phyloP scores from a whole-genome alignment of 2,797 vertebrate genomes.

The Myotis vivesi region DNA sequence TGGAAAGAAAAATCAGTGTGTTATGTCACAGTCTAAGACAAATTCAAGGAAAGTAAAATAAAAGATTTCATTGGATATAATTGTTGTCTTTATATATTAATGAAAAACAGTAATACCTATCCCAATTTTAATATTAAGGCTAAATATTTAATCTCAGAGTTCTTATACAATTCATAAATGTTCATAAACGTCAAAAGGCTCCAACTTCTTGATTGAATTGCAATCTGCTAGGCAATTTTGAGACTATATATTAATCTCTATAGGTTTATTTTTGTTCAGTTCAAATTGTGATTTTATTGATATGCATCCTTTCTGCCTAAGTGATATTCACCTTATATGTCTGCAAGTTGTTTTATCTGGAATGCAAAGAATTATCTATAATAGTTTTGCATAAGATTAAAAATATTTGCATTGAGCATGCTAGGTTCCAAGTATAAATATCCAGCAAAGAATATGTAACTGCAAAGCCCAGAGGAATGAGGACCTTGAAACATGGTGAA shows the following conservation, averaged over 20 bases:
- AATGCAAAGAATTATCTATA: conserved; percentile 70
- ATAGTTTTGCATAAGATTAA: conserved; percentile 63
- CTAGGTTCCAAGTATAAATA: conserved; percentile 34
- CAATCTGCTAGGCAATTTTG: conserved; percentile 79
- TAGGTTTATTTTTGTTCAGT: conserved; percentile 82
- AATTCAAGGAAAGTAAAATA: conserved; percentile 83
- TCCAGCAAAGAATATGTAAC: conserved; percentile 33
- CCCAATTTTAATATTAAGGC: conserved; percentile 78
- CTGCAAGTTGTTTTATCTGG: conserved; percentile 63
- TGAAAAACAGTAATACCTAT: conserved; percentile 81
- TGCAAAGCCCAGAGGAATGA: conserved; percentile 9
- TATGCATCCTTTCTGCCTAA: conserved; percentile 73
- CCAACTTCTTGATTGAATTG: conserved; percentile 81
- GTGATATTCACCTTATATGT: conserved; percentile 36
- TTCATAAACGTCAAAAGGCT: conserved; percentile 80
- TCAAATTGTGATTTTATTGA: conserved; percentile 80
- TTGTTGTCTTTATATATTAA: conserved; percentile 82
- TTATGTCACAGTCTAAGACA: conserved; percentile 78
- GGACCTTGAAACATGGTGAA: neutral
- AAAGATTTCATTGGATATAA: conserved; percentile 82
- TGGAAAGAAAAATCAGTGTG: conserved; percentile 69
- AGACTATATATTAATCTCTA: conserved; percentile 80
- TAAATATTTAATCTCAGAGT: conserved; percentile 82
- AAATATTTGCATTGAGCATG: conserved; percentile 33
- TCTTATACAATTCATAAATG: conserved; percentile 81